Conservation (phyloP, 2,113 vertebrate species). For the Amblyornis subalaris region DNA sequence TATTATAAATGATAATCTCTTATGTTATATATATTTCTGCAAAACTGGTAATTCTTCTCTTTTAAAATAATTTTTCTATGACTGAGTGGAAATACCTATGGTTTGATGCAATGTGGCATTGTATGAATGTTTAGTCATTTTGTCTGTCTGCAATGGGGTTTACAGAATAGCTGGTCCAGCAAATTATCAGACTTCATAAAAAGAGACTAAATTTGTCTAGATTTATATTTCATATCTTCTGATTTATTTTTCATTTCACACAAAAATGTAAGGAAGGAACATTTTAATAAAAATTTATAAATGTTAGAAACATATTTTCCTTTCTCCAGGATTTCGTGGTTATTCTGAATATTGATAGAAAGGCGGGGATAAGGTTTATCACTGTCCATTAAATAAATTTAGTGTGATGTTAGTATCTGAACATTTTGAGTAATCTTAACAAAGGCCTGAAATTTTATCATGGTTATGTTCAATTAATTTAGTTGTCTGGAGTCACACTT, state of each 20-base stretch:
- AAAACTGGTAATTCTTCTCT: neutral
- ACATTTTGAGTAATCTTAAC: neutral
- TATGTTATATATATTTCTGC: neutral
- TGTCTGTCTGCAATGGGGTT: neutral
- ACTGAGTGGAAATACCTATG: neutral
- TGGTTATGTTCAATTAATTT: neutral
- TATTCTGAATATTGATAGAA: neutral
- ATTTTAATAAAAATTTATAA: neutral
- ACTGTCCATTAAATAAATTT: neutral
- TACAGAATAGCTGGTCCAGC: neutral
- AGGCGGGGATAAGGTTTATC: neutral
- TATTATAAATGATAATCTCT: neutral
- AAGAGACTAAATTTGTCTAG: neutral
- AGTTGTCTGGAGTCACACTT: neutral
- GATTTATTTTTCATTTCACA: neutral
- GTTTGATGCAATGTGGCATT: neutral
- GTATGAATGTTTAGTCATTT: neutral
- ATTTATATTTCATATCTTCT: neutral
- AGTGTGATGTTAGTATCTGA: neutral
- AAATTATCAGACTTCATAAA: neutral
- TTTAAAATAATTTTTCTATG: neutral
- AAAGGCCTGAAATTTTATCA: neutral
- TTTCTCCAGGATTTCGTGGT: neutral
- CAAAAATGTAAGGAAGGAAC: neutral
- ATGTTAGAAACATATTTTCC: accelerated